Percentiles rank a stretch among this genome's conserved stretches.
Evolutionary conservation across 2,113 vertebrate species (phyloP).

Genomic region (Microcebus murinus): DNA sequence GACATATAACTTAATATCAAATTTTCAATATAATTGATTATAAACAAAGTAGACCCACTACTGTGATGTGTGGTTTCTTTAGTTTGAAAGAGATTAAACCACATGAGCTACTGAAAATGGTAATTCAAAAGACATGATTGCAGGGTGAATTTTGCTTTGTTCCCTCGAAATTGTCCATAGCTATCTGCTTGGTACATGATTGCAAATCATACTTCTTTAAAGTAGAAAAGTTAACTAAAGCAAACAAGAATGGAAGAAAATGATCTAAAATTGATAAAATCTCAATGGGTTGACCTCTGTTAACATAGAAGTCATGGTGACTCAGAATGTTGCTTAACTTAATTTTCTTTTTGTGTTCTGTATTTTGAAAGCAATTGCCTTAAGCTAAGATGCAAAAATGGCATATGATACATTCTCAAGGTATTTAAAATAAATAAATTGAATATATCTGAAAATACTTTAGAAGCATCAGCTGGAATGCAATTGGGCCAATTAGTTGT

Average conservation of each 20-base stretch:
- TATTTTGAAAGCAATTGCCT: constrained; percentile 25
- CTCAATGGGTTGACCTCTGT: neutral
- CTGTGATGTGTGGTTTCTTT: rapidly evolving
- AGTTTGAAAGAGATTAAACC: neutral
- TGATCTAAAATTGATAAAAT: neutral
- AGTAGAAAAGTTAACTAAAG: neutral
- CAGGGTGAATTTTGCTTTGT: neutral
- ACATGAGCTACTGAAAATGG: neutral
- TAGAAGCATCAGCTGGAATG: neutral
- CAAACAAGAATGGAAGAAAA: neutral
- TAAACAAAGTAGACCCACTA: neutral
- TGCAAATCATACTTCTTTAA: neutral
- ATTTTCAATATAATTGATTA: neutral
- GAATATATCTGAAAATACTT: neutral
- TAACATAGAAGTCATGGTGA: neutral
- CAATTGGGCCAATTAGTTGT: neutral
- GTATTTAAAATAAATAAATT: neutral
- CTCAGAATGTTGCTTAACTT: neutral
- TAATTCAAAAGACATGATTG: neutral
- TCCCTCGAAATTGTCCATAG: neutral
- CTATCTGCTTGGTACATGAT: neutral
- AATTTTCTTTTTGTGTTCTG: neutral
- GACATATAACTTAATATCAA: neutral
- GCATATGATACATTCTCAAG: neutral
- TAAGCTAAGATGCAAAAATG: neutral